phyloP scores from a whole-genome alignment of 2,113 vertebrate genomes.

The Ptilorrhoa leucosticta region DNA sequence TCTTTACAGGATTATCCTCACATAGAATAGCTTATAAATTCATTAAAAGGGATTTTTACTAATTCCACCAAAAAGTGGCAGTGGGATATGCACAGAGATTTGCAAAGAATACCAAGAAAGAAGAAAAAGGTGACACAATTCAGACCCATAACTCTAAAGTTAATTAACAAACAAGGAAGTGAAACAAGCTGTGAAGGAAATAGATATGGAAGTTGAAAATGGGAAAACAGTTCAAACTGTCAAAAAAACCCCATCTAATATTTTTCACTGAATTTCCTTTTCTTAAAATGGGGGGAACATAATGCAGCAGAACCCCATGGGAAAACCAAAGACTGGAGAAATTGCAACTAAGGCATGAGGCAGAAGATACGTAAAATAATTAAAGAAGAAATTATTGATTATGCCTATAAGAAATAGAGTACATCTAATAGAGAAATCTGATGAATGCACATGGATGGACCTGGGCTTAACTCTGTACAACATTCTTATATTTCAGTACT shows the following conservation, averaged over 20 bases:
- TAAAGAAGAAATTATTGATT: neutral
- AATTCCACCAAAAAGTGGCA: neutral
- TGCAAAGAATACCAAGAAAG: neutral
- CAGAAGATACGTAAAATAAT: neutral
- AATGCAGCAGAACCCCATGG: neutral
- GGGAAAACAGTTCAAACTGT: neutral
- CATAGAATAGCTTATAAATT: neutral
- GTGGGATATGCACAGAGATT: neutral
- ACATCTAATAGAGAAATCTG: neutral
- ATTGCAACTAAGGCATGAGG: neutral
- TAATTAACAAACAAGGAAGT: neutral
- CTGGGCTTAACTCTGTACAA: neutral
- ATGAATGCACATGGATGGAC: neutral
- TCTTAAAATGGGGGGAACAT: accelerated
- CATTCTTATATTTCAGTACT: neutral
- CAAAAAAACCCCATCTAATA: neutral
- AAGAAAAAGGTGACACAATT: neutral
- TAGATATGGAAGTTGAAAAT: neutral
- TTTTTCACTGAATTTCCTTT: neutral
- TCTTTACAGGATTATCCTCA: neutral
- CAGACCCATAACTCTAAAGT: neutral
- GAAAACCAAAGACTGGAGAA: neutral
- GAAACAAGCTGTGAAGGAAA: neutral
- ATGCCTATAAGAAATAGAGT: neutral
- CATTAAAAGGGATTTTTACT: slow-evolving; percentile 7